Evolutionary conservation across 2,113 vertebrate genomes (phyloP), one percentile per base, ranked within the genome.

Genomic region (Heterochromis multidens): DNA sequence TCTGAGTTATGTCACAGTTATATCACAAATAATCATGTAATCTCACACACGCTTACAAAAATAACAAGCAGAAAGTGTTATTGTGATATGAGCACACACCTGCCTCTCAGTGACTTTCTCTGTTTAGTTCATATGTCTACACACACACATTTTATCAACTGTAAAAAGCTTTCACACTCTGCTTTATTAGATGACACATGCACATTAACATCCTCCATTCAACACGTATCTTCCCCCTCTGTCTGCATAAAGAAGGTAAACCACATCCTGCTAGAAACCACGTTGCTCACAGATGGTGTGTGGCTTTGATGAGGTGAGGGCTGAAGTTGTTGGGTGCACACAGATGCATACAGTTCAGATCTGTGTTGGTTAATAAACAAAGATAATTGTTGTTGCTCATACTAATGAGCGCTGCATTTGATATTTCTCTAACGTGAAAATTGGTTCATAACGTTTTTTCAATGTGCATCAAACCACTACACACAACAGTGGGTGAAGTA

Each of bases 191-290:
- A 19, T 2, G 16, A 52, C 46, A 43, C 19, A 59, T 54, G 31
- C 43, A 79, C 23, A 25, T 43, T 31, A 59, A 80, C 27, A 63
- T 81, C 49, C 70, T 87, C 59, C 2, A 2, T 40, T 52, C 37
- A 63, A 25, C 33, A 65, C 59, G 16, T 12, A 37, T 56, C 33
- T 33, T 25, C 10, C 67, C 33, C 52, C 17, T 61, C 46, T 14
- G 12, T 56, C 29, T 86, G 21, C 33, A 63, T 40, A 59, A 17
- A 81, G 65, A 82, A 83, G 46, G 54, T 79, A 82, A 77, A 70
- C 82, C 92, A 93, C 93, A 90, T 95, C 94, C 94, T 92, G 91
- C 89, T 84, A 40, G 82, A 87, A 90, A 59, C 77, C 88, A 60
- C 31, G 12, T n/a, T 27, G n/a, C 23, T 86, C 56, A 57, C 76